Percentiles rank a stretch among this genome's conserved stretches.
Conservation (phyloP, 2,797 vertebrate species). For the Protonibea diacanthus region DNA sequence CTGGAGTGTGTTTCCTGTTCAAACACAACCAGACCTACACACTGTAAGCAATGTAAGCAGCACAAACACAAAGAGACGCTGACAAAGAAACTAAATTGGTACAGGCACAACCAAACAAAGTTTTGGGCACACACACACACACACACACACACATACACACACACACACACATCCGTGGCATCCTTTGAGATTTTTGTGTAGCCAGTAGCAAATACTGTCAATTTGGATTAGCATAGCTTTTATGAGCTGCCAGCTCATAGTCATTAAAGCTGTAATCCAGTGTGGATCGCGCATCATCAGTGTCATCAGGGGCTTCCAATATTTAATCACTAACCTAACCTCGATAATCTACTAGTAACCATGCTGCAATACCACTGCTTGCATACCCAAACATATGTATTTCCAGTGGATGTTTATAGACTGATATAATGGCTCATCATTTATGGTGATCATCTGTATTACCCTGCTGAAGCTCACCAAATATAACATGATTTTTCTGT, state of each 20-base stretch:
- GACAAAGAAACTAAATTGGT: constrained; percentile 34
- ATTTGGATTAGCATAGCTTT: constrained; percentile 56
- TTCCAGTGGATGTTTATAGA: constrained; percentile 2
- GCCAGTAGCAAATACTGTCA: constrained; percentile 54
- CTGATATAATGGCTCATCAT: constrained; percentile 32
- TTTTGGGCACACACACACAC: constrained; percentile 38
- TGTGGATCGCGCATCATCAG: constrained; percentile 42
- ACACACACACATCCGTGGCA: constrained; percentile 30
- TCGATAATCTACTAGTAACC: constrained; percentile 35
- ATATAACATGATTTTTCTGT: constrained; percentile 26
- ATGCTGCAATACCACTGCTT: constrained; percentile 3
- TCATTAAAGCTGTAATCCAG: constrained; percentile 60
- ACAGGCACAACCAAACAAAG: constrained; percentile 34
- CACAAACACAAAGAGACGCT: constrained; percentile 19
- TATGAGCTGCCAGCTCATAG: constrained; percentile 51
- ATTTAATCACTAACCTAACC: constrained; percentile 53
- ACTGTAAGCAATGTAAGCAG: neutral
- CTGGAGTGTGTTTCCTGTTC: constrained; percentile 16
- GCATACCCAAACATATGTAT: neutral
- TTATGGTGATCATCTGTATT: constrained; percentile 34
- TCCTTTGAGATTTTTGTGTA: constrained; percentile 42
- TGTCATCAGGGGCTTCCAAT: constrained; percentile 33
- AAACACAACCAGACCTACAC: constrained; percentile 26
- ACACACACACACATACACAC: constrained; percentile 8
- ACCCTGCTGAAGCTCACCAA: constrained; percentile 13